Evolutionary conservation across 53 echinoderm and acorn worm genomes (phyloP), one percentile per base, ranked within the genome.

Genomic region (Luidia sarsii): DNA sequence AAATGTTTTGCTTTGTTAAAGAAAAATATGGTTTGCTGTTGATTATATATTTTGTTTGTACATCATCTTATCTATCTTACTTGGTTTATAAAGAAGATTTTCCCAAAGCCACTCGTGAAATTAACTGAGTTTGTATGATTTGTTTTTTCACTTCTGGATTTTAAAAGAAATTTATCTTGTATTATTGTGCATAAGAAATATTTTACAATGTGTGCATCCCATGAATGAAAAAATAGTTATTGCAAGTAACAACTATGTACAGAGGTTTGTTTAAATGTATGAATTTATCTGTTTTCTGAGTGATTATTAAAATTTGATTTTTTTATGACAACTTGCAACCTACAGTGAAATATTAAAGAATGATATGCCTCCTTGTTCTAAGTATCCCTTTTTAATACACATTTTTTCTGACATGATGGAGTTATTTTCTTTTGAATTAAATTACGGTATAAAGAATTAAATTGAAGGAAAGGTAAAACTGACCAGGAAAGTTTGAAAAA

Each of bases 251-350:
- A 43, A 9, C n/a, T 65, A 55, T 72, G 72, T 72, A 72, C 56
- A 72, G 72, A 72, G 72, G 72, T 72, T 72, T 72, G 72, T 72
- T 71, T 56, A 57, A 20, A 36, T 72, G 32, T 72, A 38, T 32
- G 36, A 63, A 51, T 51, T 51, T 36, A 55, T 71, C 28, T 56
- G 22, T 55, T 55, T 71, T 57, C 53, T 28, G 72, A 72, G 72
- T 72, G 72, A 72, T 72, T 55, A 37, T 72, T 71, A 28, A 71
- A 27, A 53, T 55, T 72, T 54, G 19, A 33, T 22, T 72, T 55
- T 56, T 55, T 55, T 55, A 33, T 72, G 56, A 55, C 39, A n/a
- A 37, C 54, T 39, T 54, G 53, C 2, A 22, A 65, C 3, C 8
- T 52, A 18, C n/a, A 52, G 16, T 52, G 21, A 52, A 18, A 18